These are phyloP conservation scores for Babyrousa celebensis DNA, from an alignment of 2,797 vertebrate genomes.

Conservation along the genomic window DNA sequence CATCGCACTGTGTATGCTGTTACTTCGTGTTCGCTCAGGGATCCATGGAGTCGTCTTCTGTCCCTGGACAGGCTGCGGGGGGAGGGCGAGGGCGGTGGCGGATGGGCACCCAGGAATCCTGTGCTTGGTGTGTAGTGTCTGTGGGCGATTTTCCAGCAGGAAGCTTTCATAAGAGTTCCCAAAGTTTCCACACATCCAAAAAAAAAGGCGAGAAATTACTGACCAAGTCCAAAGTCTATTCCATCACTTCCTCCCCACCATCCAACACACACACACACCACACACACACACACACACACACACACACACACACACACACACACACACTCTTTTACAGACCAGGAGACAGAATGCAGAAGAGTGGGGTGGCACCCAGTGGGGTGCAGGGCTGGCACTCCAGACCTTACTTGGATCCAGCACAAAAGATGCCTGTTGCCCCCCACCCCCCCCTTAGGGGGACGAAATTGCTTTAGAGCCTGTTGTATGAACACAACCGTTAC, in stretches of 20 bases:
- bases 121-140: background rate
- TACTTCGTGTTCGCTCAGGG: background rate
- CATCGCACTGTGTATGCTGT: background rate
- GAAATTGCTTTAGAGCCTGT: background rate
- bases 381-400: background rate
- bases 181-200: background rate
- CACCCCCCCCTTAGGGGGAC: too few species aligned
- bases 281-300: background rate
- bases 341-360: background rate
- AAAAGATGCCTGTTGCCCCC: background rate
- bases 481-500: accelerated
- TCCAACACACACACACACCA: background rate
- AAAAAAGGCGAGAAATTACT: background rate
- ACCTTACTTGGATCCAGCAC: background rate
- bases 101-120: background rate
- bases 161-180: background rate
- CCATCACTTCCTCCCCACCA: too few species aligned
- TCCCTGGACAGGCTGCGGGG: background rate
- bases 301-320: background rate
- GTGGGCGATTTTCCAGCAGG: background rate
- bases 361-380: background rate
- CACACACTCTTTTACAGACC: background rate
- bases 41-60: background rate
- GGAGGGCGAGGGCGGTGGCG: too few species aligned
- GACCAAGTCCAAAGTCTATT: background rate